These are phyloP conservation scores for Tridacna crocea DNA, from an alignment of 2,888 invertebrate species.

Conservation along the genomic window DNA sequence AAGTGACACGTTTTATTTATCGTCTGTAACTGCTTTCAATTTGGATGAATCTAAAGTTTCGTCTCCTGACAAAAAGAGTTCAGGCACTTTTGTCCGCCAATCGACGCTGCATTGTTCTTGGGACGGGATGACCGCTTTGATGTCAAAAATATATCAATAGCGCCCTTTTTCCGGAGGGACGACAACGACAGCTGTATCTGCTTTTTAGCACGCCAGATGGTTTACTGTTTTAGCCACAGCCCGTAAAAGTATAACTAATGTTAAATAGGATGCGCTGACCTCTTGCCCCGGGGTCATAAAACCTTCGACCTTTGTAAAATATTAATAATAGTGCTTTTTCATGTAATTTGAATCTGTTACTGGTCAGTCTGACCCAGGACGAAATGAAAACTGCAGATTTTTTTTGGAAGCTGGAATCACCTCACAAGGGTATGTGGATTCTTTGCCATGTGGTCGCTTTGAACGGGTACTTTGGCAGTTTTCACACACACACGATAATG, in stretches of 20 bases:
- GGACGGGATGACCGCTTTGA: constrained; percentile 24
- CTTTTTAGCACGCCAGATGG: constrained; percentile 43
- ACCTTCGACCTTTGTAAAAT: constrained; percentile 63
- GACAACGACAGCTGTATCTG: constrained; percentile 36
- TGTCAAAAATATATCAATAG: constrained; percentile 31
- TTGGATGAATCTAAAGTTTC: too few relatives aligned
- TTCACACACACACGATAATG: too few relatives aligned
- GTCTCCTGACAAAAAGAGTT: too few relatives aligned
- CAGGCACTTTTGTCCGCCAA: background rate
- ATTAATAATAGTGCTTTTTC: constrained; percentile 64
- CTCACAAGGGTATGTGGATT: constrained; percentile 28
- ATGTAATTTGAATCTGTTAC: constrained; percentile 58
- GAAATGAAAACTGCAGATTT: constrained; percentile 39
- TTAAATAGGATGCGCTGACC: constrained; percentile 60
- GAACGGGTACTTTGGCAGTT: too few relatives aligned
- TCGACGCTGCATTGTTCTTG: constrained; percentile 19
- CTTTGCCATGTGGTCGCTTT: background rate
- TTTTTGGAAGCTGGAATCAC: constrained; percentile 16
- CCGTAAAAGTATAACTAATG: constrained; percentile 55
- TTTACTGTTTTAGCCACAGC: constrained; percentile 51
- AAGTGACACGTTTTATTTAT: too few relatives aligned
- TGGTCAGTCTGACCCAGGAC: constrained; percentile 48
- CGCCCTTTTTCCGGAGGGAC: constrained; percentile 14
- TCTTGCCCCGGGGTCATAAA: constrained; percentile 52
- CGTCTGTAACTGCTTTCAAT: too few relatives aligned